Evolutionary conservation across 1,140 invertebrate genomes (phyloP), one percentile per base, ranked within the genome.

Genomic region (Drosophila obscura): DNA sequence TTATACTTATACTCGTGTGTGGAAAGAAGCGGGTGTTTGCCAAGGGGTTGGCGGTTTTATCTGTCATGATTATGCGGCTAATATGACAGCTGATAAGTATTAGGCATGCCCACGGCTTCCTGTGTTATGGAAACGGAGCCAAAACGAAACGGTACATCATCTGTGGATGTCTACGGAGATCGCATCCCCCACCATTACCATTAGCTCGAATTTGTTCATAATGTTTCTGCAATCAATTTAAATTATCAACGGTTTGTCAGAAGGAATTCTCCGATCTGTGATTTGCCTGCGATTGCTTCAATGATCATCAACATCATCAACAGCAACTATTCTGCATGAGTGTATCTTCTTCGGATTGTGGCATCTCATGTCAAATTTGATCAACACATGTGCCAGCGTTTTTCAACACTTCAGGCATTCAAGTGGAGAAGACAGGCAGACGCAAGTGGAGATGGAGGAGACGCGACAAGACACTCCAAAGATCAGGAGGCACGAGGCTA

Each of bases 321-420:
- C 19, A 35, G 31, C 41, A 51, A 43, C 55, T 3, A 2, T 35
- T 35, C 31, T 35, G 31, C 31, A 35, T 35, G 31, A 35, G 2
- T 39, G 35, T 13, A 57, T 64, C 52, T 49, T 43, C 26, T 13
- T 13, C 9, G 15, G 16, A 13, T 15, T 22, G 57, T 19, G n/a
- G 35, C n/a, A 65, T 53, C 61, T 31, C 63, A 52, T 64, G 50
- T 58, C 35, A 39, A 72, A 59, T 67, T 31, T 77, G 58, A 73
- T 82, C 62, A 77, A 28, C 72, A 49, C 51, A 48, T 22, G 16
- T 58, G 78, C 77, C 71, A 61, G 64, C 46, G 56, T 48, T 80
- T 73, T 69, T 78, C 65, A 73, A 60, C 76, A 68, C 72, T 72
- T 44, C 7, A 26, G 44, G 55, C 26, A 44, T 19, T 7, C 7